These are phyloP conservation scores for Triplophysa bombifrons DNA, from an alignment of 2,797 vertebrate species.

Conservation along the genomic window DNA sequence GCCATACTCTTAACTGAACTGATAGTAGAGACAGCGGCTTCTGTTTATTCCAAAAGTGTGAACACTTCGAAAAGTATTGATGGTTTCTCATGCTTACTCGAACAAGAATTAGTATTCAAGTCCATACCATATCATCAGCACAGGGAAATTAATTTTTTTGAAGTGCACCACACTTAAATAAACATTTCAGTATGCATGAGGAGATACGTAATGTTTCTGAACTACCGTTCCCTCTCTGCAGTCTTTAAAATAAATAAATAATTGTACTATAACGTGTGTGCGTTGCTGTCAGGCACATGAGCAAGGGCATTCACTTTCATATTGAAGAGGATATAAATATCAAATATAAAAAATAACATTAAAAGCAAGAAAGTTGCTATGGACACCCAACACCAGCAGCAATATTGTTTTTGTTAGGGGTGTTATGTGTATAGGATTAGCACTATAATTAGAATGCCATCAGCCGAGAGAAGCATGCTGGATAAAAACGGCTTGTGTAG, in stretches of 20 bases:
- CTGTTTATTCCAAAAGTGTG: too few species aligned
- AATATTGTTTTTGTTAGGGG: slow-evolving; percentile 28
- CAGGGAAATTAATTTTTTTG: not conserved
- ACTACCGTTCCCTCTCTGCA: slow-evolving; percentile 19
- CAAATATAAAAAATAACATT: slow-evolving; percentile 16
- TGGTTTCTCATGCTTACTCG: not conserved
- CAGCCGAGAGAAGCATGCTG: slow-evolving; percentile 38
- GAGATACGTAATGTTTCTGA: slow-evolving; percentile 20
- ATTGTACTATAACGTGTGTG: slow-evolving; percentile 2
- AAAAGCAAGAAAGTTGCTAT: slow-evolving; percentile 40
- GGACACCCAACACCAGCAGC: slow-evolving; percentile 34
- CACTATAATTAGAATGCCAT: slow-evolving; percentile 54
- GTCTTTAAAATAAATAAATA: slow-evolving; percentile 1
- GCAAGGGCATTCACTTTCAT: slow-evolving; percentile 28
- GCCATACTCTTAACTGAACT: too few species aligned
- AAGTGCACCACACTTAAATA: slow-evolving; percentile 22
- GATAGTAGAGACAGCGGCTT: too few species aligned
- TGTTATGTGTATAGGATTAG: slow-evolving; percentile 37
- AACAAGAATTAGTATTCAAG: not conserved
- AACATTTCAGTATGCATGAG: slow-evolving; percentile 18
- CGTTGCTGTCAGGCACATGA: not conserved
- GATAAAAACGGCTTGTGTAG: slow-evolving; percentile 39
- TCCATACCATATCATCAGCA: not conserved
- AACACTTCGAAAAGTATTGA: not conserved
- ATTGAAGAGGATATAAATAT: slow-evolving; percentile 39